Percentiles rank a stretch among this genome's conserved stretches.
Conservation (phyloP, 2,113 vertebrate genomes). For the Rutilus rutilus region DNA sequence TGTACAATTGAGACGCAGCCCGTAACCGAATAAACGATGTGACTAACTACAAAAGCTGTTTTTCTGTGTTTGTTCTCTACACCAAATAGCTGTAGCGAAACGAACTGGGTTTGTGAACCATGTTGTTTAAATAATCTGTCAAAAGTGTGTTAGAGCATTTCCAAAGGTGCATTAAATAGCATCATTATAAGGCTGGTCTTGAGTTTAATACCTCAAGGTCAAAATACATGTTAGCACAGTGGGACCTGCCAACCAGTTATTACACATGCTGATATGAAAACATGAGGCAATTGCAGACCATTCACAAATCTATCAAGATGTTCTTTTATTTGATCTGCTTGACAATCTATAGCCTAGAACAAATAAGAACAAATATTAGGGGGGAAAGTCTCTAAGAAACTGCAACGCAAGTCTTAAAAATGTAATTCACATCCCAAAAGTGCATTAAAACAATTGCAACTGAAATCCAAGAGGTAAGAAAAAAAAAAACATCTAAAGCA, state of each 20-base stretch:
- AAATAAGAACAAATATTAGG: conserved; percentile 30
- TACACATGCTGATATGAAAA: neutral
- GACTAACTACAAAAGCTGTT: conserved; percentile 35
- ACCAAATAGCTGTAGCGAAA: conserved; percentile 30
- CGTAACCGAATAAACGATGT: conserved; percentile 71
- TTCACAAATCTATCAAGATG: neutral
- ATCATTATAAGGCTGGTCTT: neutral
- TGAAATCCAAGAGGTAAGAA: neutral
- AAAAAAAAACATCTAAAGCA: neutral
- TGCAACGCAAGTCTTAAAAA: conserved; percentile 42
- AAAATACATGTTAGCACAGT: neutral
- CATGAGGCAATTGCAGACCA: neutral
- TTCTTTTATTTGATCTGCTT: conserved; percentile 14
- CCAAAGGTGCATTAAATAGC: neutral
- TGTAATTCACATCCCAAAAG: conserved; percentile 85
- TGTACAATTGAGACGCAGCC: neutral
- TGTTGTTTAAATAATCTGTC: neutral
- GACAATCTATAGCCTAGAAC: conserved; percentile 9
- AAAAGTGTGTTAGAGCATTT: neutral
- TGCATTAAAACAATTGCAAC: conserved; percentile 83
- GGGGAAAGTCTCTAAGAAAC: neutral
- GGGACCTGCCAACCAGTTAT: neutral
- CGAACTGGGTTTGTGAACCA: neutral
- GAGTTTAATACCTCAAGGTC: neutral
- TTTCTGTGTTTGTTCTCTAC: neutral